phyloP scores from a whole-genome alignment of 2,888 invertebrate species.

The Cyclophora punctaria region DNA sequence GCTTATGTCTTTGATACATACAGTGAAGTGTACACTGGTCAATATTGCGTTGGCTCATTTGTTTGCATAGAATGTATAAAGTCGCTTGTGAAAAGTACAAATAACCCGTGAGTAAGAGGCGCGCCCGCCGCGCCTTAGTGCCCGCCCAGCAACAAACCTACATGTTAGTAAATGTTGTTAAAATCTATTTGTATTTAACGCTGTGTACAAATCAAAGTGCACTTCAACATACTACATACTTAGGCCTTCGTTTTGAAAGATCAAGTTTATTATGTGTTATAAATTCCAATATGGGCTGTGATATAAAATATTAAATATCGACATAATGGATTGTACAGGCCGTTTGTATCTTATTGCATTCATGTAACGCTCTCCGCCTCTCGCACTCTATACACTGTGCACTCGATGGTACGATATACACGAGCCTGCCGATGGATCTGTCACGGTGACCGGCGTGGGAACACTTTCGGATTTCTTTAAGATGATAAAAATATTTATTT shows the following conservation, averaged over 20 bases:
- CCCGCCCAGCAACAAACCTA: conserved; percentile 48
- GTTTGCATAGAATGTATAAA: background rate
- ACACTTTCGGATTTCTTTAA: conserved; percentile 32
- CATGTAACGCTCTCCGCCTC: conserved; percentile 43
- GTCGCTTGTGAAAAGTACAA: background rate
- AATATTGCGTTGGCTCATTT: background rate
- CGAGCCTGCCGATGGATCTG: background rate
- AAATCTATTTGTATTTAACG: conserved; percentile 66
- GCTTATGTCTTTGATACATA: too few relatives aligned
- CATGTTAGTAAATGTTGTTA: conserved; percentile 61
- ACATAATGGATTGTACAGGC: conserved; percentile 81
- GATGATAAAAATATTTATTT: conserved; percentile 42
- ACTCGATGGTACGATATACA: conserved; percentile 1
- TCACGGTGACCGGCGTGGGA: conserved; percentile 13
- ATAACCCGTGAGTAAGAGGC: conserved; percentile 5
- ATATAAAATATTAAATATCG: conserved; percentile 78
- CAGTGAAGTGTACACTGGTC: too few relatives aligned
- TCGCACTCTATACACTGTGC: conserved; percentile 23
- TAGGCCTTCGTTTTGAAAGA: conserved; percentile 67
- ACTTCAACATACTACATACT: conserved; percentile 64
- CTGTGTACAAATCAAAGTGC: conserved; percentile 75
- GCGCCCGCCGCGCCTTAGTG: conserved; percentile 27
- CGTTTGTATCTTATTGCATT: conserved; percentile 74
- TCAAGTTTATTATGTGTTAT: conserved; percentile 69
- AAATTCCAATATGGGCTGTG: conserved; percentile 89